Conservation (phyloP, 1,140 invertebrate genomes). For the Mercenaria mercenaria region DNA sequence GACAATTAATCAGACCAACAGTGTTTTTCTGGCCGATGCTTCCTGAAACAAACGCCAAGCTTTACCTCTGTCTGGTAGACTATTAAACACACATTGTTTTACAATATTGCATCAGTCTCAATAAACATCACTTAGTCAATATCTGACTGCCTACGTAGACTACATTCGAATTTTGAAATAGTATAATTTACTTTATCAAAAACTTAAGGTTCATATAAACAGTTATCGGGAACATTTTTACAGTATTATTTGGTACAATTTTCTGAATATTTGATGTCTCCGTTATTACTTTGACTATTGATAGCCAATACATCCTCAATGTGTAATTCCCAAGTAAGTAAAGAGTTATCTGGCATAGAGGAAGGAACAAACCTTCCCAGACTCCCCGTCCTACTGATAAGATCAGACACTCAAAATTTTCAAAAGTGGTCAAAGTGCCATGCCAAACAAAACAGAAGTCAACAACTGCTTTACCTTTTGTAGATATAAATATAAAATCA, state of each 20-base stretch:
- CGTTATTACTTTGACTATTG: no score
- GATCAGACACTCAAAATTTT: no score
- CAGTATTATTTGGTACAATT: not conserved
- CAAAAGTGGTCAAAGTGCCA: no score
- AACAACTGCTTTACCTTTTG: no score
- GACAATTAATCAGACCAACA: constrained; percentile 4
- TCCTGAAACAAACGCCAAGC: not conserved
- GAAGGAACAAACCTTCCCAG: no score
- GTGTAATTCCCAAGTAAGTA: no score
- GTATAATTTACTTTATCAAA: not conserved
- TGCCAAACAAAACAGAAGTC: no score
- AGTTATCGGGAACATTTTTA: constrained; percentile 35
- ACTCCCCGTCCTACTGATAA: no score
- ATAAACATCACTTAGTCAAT: constrained; percentile 11
- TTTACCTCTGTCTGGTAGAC: not conserved
- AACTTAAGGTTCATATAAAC: not conserved
- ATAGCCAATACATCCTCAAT: no score
- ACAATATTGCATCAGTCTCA: not conserved
- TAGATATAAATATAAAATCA: no score
- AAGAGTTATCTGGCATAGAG: no score
- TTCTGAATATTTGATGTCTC: not conserved
- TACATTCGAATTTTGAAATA: not conserved
- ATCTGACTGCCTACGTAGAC: not conserved
- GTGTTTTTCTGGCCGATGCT: not conserved
- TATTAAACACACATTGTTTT: not conserved